Percentiles rank a stretch among this genome's conserved stretches.
Evolutionary conservation across 2,113 vertebrate species (phyloP).

Genomic region (Oncorhynchus tshawytscha): DNA sequence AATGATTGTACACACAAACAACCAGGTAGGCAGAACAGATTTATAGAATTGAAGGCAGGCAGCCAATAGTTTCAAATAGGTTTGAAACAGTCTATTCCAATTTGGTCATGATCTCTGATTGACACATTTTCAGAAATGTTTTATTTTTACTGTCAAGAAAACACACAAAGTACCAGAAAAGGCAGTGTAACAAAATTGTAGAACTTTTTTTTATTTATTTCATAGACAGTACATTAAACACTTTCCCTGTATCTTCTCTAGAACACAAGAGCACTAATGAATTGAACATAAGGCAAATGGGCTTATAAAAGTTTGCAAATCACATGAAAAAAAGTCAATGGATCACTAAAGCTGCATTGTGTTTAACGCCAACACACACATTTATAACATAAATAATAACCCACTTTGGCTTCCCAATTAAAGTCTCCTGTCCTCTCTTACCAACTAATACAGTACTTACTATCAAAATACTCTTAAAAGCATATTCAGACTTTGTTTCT

Average conservation of each 20-base stretch:
- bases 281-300: constrained; percentile 64
- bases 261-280: constrained; percentile 58
- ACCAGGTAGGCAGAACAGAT: not conserved
- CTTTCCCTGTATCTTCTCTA: constrained; percentile 55
- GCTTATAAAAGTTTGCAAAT: constrained; percentile 42
- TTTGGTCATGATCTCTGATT: not conserved
- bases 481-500: constrained; percentile 35
- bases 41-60: not conserved
- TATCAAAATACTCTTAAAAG: constrained; percentile 16
- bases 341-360: constrained; percentile 56
- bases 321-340: constrained; percentile 24
- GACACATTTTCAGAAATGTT: not conserved
- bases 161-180: not conserved
- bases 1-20: constrained; percentile 1
- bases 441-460: constrained; percentile 1
- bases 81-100: not conserved
- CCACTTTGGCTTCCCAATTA: constrained; percentile 38
- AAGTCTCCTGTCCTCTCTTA: not conserved
- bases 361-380: constrained; percentile 37
- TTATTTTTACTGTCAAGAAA: not conserved
- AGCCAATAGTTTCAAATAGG: not conserved
- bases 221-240: constrained; percentile 51
- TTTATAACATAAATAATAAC: constrained; percentile 38
- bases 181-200: constrained; percentile 56
- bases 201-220: constrained; percentile 60